A percentile compares a stretch with the other conserved stretches of the same genome.
Conservation (phyloP, 1,140 invertebrate species). For the Contarinia nasturtii region DNA sequence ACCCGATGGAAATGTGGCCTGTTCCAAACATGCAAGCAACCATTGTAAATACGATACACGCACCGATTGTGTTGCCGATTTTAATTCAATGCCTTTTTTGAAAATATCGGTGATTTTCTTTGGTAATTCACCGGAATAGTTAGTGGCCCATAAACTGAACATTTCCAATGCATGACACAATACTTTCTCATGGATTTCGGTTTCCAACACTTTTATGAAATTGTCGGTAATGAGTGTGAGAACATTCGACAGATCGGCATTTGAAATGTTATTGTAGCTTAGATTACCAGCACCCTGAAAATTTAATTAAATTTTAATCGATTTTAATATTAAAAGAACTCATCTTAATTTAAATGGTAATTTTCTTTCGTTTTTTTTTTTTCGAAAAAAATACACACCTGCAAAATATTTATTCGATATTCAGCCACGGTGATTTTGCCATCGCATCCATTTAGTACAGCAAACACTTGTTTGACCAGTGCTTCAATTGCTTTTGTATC, state of each 20-base stretch:
- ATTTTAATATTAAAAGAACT: too few relatives aligned
- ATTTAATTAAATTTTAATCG: too few relatives aligned
- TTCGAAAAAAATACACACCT: conserved; percentile 28
- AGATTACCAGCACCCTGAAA: conserved; percentile 57
- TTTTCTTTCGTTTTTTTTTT: too few relatives aligned
- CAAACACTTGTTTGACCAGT: conserved; percentile 56
- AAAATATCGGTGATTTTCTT: conserved; percentile 53
- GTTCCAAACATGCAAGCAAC: conserved; percentile 39
- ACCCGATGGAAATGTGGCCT: conserved; percentile 28
- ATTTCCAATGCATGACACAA: conserved; percentile 61
- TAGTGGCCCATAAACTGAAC: conserved; percentile 58
- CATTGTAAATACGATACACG: conserved; percentile 60
- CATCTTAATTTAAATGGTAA: too few relatives aligned
- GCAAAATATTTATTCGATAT: conserved; percentile 75
- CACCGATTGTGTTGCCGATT: conserved; percentile 57
- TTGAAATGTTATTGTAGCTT: conserved; percentile 47
- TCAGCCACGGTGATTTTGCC: conserved; percentile 78
- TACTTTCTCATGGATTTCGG: conserved; percentile 85
- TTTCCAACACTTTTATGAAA: conserved; percentile 63
- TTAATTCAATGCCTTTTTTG: conserved; percentile 59
- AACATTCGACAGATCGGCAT: conserved; percentile 34
- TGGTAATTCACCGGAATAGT: conserved; percentile 45
- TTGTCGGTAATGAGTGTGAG: conserved; percentile 39
- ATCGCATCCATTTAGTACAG: conserved; percentile 71
- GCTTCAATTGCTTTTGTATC: conserved; percentile 42